phyloP scores from a whole-genome alignment of 2,888 invertebrate genomes.

The Macrophya annulata region DNA sequence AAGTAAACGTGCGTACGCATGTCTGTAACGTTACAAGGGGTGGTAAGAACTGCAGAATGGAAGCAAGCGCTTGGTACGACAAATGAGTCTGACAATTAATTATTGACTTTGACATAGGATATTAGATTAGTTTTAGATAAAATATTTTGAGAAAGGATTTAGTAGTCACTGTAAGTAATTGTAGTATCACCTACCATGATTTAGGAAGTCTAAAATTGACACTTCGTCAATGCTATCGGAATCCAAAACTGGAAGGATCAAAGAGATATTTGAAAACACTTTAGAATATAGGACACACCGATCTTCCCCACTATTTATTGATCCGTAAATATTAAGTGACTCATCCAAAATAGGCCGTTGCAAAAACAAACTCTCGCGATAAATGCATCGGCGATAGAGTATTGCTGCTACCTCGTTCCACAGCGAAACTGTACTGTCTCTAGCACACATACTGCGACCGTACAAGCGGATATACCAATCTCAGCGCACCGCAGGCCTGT shows the following conservation, averaged over 20 bases:
- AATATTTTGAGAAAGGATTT: constrained; percentile 11
- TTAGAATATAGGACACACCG: background rate
- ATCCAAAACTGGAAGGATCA: background rate
- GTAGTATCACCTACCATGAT: constrained; percentile 1
- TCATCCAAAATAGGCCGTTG: background rate
- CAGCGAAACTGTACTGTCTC: constrained; percentile 31
- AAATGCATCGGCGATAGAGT: constrained; percentile 23
- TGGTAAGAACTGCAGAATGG: background rate
- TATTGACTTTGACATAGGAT: background rate
- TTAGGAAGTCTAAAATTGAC: background rate
- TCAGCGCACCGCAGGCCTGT: constrained; percentile 27
- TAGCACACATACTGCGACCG: constrained; percentile 17
- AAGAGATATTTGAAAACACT: constrained; percentile 5
- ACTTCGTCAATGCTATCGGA: background rate
- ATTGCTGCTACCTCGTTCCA: constrained; percentile 30
- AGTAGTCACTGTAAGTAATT: background rate
- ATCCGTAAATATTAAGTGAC: constrained; percentile 18
- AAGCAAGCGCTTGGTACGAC: background rate
- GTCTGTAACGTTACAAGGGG: background rate
- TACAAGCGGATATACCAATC: constrained; percentile 44
- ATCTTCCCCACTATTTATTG: constrained; percentile 34
- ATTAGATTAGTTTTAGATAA: background rate
- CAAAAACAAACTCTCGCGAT: background rate
- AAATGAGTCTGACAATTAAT: background rate
- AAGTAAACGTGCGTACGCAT: constrained; percentile 7